Evolutionary conservation across 2,113 vertebrate species (phyloP), one percentile per base, ranked within the genome.

Genomic region (Phainopepla nitens): DNA sequence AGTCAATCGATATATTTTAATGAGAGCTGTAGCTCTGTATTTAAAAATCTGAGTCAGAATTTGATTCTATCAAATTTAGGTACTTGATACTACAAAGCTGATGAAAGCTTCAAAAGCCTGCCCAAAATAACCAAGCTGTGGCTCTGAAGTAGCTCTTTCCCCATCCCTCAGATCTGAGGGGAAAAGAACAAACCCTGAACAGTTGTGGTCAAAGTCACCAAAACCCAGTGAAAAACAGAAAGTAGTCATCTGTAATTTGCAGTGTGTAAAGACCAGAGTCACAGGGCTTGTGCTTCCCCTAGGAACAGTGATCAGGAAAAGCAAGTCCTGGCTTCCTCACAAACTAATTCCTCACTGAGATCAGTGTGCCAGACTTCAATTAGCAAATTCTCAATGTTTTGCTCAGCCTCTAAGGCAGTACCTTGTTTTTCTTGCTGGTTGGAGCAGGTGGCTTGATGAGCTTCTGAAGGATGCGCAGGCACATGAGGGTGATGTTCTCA

Each of bases 391-490:
- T 10, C 44, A 35, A 2, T 15, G 60, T 41, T 93, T 41, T 71
- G 91, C 73, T 77, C 36, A 47, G 42, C 39, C 18, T 13, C 44
- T 28, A 10, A 35, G 69, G 62, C 79, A 51, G 17, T 97, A 99
- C 99, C 99, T 99, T 99, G 97, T 99, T 99, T 95, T 99, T 99
- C 98, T 99, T 99, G 99, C 99, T 99, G 64, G 99, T 99, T n/a
- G 99, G 99, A 44, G 99, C 98, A 77, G 99, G 99, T 6, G 99
- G 99, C 87, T 99, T 99, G 91, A 99, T 99, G 76, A 99, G 98
- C 94, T 99, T 99, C 95, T 99, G 99, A 21, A 99, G 97, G 96
- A 99, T 99, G 96, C 99, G 98, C 97, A 99, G 98, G 96, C 99
- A 99, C 99, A 99, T 99, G 75, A 99, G 98, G 29, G 99, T 99